Conservation (phyloP, 2,113 vertebrate species). For the Morone saxatilis region DNA sequence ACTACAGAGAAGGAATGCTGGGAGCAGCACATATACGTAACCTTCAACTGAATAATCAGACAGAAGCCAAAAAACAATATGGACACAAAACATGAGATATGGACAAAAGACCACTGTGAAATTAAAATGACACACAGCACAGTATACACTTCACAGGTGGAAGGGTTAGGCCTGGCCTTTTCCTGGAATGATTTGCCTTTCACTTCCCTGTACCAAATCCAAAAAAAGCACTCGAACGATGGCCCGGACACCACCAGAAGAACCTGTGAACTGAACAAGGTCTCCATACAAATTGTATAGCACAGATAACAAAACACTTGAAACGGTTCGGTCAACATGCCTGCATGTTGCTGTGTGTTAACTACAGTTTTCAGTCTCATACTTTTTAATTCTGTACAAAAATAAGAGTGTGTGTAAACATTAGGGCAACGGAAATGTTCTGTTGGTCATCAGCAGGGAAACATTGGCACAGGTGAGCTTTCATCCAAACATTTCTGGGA, state of each 20-base stretch:
- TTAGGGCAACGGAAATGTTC: constrained; percentile 60
- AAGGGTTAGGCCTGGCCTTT: neutral
- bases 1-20: constrained; percentile 47
- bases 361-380: constrained; percentile 70
- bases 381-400: constrained; percentile 76
- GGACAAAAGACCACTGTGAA: constrained; percentile 36
- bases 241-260: constrained; percentile 11
- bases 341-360: constrained; percentile 89
- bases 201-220: constrained; percentile 20
- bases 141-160: constrained; percentile 33
- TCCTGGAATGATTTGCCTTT: constrained; percentile 52
- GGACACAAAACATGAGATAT: constrained; percentile 28
- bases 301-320: constrained; percentile 43
- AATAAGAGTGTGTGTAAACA: constrained; percentile 74
- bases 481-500: constrained; percentile 40
- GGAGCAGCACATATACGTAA: constrained; percentile 40
- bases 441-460: constrained; percentile 72
- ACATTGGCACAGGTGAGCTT: constrained; percentile 84
- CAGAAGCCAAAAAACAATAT: neutral
- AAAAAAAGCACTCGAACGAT: constrained; percentile 15
- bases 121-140: constrained; percentile 39
- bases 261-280: constrained; percentile 10
- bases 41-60: constrained; percentile 23
- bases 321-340: constrained; percentile 86
- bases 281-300: constrained; percentile 25